Conservation (phyloP, 2,888 invertebrate species). For the Dynastes maya region DNA sequence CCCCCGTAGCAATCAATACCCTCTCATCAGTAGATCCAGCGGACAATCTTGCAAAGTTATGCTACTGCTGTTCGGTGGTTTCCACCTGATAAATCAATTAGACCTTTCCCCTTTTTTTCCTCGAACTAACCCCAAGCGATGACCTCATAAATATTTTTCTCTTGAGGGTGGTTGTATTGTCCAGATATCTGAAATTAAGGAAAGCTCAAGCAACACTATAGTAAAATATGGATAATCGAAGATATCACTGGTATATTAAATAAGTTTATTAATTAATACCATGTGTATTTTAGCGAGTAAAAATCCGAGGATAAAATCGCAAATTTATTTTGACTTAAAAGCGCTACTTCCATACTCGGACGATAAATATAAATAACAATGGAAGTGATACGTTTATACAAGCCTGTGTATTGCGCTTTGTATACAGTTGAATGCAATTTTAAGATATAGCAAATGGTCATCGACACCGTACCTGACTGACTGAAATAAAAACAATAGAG, state of each 20-base stretch:
- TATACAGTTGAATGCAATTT: conserved; percentile 21
- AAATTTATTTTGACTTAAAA: too few relatives aligned
- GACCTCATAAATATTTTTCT: conserved; percentile 47
- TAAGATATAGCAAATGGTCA: conserved; percentile 35
- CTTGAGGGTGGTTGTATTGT: conserved; percentile 3
- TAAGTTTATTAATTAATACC: too few relatives aligned
- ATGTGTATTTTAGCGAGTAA: too few relatives aligned
- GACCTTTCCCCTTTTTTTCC: conserved; percentile 51
- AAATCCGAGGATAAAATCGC: too few relatives aligned
- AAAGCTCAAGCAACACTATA: neutral
- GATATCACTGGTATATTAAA: too few relatives aligned
- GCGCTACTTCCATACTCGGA: neutral
- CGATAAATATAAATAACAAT: conserved; percentile 11
- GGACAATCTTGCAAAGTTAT: conserved; percentile 63
- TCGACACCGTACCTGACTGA: conserved; percentile 47
- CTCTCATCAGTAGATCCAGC: conserved; percentile 61
- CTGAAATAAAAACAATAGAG: conserved; percentile 45
- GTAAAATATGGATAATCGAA: too few relatives aligned
- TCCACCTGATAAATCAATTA: conserved; percentile 70
- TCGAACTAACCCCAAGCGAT: conserved; percentile 35
- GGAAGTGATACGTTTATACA: neutral
- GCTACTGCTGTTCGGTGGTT: conserved; percentile 58
- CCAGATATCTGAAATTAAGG: neutral
- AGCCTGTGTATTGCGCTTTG: neutral
- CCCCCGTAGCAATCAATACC: conserved; percentile 59